These are phyloP conservation scores for Sternarchorhynchus goeldii DNA, from an alignment of 2,797 vertebrate species.

Conservation along the genomic window DNA sequence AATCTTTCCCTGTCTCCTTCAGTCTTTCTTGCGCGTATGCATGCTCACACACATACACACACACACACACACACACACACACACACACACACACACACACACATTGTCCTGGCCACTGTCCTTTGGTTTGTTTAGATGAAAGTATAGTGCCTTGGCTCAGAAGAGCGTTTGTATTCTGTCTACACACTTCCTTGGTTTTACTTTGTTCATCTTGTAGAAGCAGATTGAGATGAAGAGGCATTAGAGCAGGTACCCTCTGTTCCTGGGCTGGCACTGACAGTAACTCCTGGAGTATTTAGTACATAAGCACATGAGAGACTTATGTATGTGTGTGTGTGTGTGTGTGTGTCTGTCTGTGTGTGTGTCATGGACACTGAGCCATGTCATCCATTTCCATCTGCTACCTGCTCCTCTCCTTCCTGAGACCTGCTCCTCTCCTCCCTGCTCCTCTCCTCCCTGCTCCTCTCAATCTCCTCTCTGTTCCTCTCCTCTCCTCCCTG, in stretches of 20 bases:
- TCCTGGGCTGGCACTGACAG: neutral
- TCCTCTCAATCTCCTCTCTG: too few relatives aligned
- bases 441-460: too few relatives aligned
- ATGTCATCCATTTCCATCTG: constrained; percentile 52
- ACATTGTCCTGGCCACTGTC: constrained; percentile 18
- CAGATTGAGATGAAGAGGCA: constrained; percentile 7
- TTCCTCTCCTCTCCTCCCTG: too few relatives aligned
- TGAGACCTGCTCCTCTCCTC: constrained; percentile 29
- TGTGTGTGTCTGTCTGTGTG: constrained; percentile 42
- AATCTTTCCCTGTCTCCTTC: constrained; percentile 50
- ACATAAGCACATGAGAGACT: too few relatives aligned
- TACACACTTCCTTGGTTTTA: neutral
- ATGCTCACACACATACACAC: constrained; percentile 22
- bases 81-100: neutral
- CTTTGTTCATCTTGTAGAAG: constrained; percentile 11
- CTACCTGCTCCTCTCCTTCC: constrained; percentile 30
- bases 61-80: neutral
- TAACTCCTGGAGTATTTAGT: too few relatives aligned
- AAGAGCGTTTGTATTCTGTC: constrained; percentile 32
- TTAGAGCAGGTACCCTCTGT: neutral
- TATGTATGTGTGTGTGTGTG: constrained; percentile 40
- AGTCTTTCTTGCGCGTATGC: constrained; percentile 52
- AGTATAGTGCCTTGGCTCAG: constrained; percentile 29
- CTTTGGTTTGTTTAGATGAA: constrained; percentile 45
- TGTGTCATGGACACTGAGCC: constrained; percentile 15